Percentiles rank a stretch among this genome's conserved stretches.
phyloP scores from a whole-genome alignment of 2,888 invertebrate genomes.

The Ditylenchus weischeri region DNA sequence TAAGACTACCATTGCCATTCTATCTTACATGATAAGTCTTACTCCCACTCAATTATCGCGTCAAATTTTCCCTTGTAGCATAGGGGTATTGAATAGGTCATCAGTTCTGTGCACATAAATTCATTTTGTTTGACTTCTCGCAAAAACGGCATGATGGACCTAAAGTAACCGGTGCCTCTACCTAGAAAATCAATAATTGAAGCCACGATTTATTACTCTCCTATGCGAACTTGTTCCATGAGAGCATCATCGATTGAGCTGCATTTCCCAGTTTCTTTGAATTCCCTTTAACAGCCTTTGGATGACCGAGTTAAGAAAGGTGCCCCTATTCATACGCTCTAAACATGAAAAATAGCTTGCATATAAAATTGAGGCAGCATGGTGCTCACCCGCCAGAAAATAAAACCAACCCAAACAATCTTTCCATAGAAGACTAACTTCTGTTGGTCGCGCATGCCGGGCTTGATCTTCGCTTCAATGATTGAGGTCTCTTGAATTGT shows the following conservation, averaged over 20 bases:
- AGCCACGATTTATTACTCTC: not conserved
- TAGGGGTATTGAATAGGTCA: constrained; percentile 20
- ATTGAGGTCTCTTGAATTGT: too few species aligned
- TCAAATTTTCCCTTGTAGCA: constrained; percentile 34
- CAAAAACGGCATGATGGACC: constrained; percentile 22
- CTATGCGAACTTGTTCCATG: not conserved
- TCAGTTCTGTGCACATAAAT: constrained; percentile 17
- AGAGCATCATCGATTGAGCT: not conserved
- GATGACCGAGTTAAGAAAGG: not conserved
- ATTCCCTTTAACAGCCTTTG: constrained; percentile 54
- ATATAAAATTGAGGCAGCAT: not conserved
- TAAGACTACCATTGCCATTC: not conserved
- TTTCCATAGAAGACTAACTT: constrained; percentile 71
- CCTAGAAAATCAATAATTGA: not conserved
- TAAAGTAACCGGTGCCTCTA: constrained; percentile 14
- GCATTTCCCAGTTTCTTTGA: not conserved
- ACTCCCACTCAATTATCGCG: constrained; percentile 29
- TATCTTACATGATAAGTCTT: not conserved
- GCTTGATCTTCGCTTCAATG: too few species aligned
- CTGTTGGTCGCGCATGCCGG: too few species aligned
- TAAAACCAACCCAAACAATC: not conserved
- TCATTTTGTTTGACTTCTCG: not conserved
- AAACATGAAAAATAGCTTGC: not conserved
- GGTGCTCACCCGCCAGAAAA: not conserved
- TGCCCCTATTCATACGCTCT: not conserved